A percentile compares a stretch with the other conserved stretches of the same genome.
These are phyloP conservation scores for Sebastes schlegelii DNA, from an alignment of 2,113 vertebrate genomes.

Conservation along the genomic window DNA sequence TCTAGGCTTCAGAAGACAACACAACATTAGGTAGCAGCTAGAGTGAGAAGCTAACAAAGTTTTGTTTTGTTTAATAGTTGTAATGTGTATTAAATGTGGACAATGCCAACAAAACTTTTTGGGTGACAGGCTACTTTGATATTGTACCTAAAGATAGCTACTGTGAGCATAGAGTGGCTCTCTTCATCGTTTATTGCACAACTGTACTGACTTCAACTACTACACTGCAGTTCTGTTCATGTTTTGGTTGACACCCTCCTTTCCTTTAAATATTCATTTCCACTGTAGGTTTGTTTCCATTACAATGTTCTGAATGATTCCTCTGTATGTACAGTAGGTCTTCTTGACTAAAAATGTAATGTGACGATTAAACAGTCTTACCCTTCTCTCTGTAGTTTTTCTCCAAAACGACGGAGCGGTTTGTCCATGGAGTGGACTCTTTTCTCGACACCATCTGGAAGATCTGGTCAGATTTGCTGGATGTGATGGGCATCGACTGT, in stretches of 20 bases:
- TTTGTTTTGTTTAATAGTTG: too few species aligned
- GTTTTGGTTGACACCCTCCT: background rate
- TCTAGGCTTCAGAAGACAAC: background rate
- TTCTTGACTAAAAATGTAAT: background rate
- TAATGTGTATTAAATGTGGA: too few species aligned
- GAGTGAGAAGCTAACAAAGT: background rate
- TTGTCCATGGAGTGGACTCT: slow-evolving; percentile 93
- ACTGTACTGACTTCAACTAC: background rate
- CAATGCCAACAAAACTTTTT: too few species aligned
- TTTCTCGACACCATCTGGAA: slow-evolving; percentile 94
- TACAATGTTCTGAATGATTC: background rate
- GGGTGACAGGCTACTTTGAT: too few species aligned
- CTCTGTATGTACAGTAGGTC: background rate
- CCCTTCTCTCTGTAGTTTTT: slow-evolving; percentile 86
- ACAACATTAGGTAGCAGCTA: background rate
- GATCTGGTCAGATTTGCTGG: slow-evolving; percentile 93
- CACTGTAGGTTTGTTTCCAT: background rate
- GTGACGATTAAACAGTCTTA: background rate
- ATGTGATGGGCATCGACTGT: slow-evolving; percentile 97
- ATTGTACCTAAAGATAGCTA: too few species aligned
- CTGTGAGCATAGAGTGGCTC: too few species aligned
- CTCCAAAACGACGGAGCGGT: slow-evolving; percentile 93
- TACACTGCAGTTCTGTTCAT: background rate
- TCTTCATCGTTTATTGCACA: background rate
- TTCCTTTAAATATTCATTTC: background rate